Evolutionary conservation across 2,113 vertebrate genomes (phyloP), one percentile per base, ranked within the genome.

Genomic region (Microtus richardsoni): DNA sequence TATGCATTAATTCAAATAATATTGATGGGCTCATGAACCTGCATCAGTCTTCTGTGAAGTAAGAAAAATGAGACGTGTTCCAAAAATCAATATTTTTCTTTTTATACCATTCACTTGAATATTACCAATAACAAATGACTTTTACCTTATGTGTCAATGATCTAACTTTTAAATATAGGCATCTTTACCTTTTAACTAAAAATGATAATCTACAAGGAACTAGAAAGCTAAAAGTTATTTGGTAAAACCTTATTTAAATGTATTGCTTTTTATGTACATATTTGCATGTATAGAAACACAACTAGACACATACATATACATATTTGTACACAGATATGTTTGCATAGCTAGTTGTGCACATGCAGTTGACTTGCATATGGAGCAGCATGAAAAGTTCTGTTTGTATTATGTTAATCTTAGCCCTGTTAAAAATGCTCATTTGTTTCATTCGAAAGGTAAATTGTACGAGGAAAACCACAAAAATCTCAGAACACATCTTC

Each of bases 1-100:
- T 99, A 98, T 98, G 98, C 98, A 99, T 99, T 99, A 99, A 99
- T 98, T 99, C 98, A 98, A 98, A 98, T 99, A 98, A 98, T 99
- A 99, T 99, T 98, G 98, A 99, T 98, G 98, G 97, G 96, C 96
- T 94, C 97, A 97, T 98, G 97, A 98, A 98, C 97, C 88, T 97
- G 96, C 98, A 99, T 98, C 98, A 98, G 98, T 98, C 98, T 98
- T 98, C 98, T 98, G 94, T 98, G 97, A 98, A 98, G 98, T 98
- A 98, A 98, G 98, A 99, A 99, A 99, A 99, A 99, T 98, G 98
- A 99, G 98, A 98, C 98, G 98, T 98, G 98, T 98, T 98, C 88
- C 91, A 62, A 98, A 97, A 98, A 99, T 99, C 99, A 98, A 99
- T 99, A 99, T 97, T 98, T 98, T 98, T 95, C 97, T 98, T 98